Percentiles rank a stretch among this genome's conserved stretches.
Conservation (phyloP, 1,140 invertebrate genomes). For the Laupala kohalensis region DNA sequence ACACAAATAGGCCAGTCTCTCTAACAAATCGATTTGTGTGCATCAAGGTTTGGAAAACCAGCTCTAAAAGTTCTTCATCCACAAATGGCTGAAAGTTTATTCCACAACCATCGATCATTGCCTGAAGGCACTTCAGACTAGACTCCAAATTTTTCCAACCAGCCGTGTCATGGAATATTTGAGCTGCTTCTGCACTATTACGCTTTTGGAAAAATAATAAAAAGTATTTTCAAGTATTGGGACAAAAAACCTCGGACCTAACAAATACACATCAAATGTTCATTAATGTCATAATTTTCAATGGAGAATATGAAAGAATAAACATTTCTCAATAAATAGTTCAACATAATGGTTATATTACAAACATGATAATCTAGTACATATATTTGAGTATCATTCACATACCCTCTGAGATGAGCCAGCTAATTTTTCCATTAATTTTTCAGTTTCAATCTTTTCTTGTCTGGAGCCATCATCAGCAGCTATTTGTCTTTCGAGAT, state of each 20-base stretch:
- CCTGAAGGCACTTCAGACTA: conserved; percentile 40
- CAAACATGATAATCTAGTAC: too few relatives aligned
- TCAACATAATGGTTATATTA: too few relatives aligned
- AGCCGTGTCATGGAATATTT: conserved; percentile 42
- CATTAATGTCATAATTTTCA: too few relatives aligned
- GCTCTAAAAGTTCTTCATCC: conserved; percentile 32
- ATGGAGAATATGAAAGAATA: too few relatives aligned
- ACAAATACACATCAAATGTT: too few relatives aligned
- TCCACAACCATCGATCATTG: conserved; percentile 35
- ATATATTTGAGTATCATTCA: background rate
- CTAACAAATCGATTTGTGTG: conserved; percentile 42
- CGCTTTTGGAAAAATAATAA: conserved; percentile 17
- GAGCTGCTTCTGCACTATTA: conserved; percentile 25
- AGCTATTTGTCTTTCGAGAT: conserved; percentile 29
- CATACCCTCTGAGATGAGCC: conserved; percentile 16
- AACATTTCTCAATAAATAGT: too few relatives aligned
- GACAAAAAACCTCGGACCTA: too few relatives aligned
- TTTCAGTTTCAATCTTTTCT: conserved; percentile 22
- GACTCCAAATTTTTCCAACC: conserved; percentile 43
- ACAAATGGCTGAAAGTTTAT: conserved; percentile 30
- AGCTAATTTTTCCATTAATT: conserved; percentile 23
- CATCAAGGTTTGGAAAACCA: conserved; percentile 33
- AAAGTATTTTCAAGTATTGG: background rate
- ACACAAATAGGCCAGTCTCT: conserved; percentile 40
- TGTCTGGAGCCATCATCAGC: conserved; percentile 20